phyloP scores from a whole-genome alignment of 2,888 invertebrate genomes.

The Deroplatys truncata region DNA sequence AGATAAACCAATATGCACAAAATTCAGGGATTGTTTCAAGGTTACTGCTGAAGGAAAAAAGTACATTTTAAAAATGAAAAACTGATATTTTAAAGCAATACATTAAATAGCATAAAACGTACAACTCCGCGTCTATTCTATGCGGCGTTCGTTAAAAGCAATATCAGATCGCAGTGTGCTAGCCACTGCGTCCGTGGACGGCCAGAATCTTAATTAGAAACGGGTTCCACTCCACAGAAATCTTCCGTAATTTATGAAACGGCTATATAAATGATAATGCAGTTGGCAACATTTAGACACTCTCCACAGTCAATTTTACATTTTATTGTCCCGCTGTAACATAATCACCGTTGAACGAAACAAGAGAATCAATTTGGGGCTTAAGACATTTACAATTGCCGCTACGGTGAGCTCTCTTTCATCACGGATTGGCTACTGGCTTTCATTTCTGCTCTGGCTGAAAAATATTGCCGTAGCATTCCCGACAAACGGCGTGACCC shows the following conservation, averaged over 20 bases:
- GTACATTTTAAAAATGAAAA: no score
- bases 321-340: background rate
- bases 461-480: no score
- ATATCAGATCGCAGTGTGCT: no score
- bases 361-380: background rate
- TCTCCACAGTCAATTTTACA: background rate
- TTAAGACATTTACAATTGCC: background rate
- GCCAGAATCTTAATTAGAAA: background rate
- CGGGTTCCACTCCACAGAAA: background rate
- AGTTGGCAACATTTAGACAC: conserved; percentile 1
- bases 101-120: no score
- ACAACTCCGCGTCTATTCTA: no score
- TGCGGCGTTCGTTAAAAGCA: no score
- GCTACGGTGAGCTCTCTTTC: background rate
- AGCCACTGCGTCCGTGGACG: background rate
- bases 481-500: no score
- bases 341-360: background rate
- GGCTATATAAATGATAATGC: conserved; percentile 3
- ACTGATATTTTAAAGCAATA: no score
- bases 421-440: background rate
- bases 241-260: conserved; percentile 10
- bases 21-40: no score
- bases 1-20: no score
- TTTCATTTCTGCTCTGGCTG: no score
- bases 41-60: no score